Base-by-base conservation (phyloP, 2,797 vertebrate species). In the Rhinatrema bivittatum region DNA sequence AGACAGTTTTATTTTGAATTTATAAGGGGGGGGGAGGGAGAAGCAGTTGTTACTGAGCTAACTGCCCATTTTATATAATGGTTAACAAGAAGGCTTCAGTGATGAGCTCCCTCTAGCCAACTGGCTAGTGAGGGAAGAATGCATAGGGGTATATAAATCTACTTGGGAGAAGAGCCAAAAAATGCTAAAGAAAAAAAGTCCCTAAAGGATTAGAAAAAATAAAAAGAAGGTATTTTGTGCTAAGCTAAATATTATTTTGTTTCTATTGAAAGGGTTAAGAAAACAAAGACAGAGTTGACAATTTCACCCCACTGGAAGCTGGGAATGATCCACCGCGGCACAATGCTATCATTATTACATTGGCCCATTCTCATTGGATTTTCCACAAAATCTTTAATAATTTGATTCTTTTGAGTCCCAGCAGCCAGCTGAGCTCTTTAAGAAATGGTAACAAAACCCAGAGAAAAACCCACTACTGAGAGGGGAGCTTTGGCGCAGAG, bases 361-460 rank as follows among this genome's bases (percentile, higher is more conserved):
- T 61, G 54, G 42, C 60, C 70, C 62, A 76, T 80, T 75, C 78
- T 77, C 66, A 61, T 24, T 68, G 75, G 78, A 82, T 86, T 86
- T 79, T 63, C 74, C 65, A 78, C 75, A 74, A 78, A 77, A 84
- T 75, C 76, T 82, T 81, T 72, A 78, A 74, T 85, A 83, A 87
- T 87, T 81, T 82, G 74, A 87, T 83, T 83, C 79, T 77, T 82
- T 84, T 87, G 69, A 86, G 63, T 45, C 51, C 57, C 65, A 74
- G 83, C 71, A 50, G 73, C 81, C 80, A 76, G 82, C 85, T 90
- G 86, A 87, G 81, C 79, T 78, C 72, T 83, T 80, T 74, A 65
- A 70, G 71, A 82, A 80, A 87, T 78, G 82, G 84, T 81, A 87
- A 82, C 73, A 79, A 73, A 66, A 74, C 68, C 69, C 56, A 67